These are phyloP conservation scores for Dolomedes plantarius DNA, from an alignment of 2,888 invertebrate genomes.

Conservation along the genomic window DNA sequence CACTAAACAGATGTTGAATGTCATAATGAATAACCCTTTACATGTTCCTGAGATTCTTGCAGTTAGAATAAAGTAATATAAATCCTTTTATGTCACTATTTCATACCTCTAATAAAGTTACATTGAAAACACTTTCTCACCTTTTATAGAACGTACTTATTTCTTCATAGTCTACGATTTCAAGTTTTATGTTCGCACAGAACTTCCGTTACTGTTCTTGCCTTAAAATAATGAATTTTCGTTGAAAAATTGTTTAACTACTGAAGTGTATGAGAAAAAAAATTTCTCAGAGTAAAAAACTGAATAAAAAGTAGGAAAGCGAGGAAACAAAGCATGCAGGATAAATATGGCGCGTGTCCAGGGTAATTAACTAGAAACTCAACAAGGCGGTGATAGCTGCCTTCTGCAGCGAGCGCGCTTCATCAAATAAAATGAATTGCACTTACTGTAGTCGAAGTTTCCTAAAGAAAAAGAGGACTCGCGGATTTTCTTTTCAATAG, in stretches of 20 bases:
- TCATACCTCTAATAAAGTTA: no score
- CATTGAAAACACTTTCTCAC: no score
- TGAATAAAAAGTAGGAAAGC: slow-evolving; percentile 22
- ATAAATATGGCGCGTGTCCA: slow-evolving; percentile 45
- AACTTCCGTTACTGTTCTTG: background rate
- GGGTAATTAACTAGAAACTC: slow-evolving; percentile 55
- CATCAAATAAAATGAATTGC: slow-evolving; percentile 62
- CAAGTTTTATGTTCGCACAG: background rate
- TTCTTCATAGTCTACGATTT: background rate
- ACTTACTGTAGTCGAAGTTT: slow-evolving; percentile 40
- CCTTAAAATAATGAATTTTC: slow-evolving; percentile 27
- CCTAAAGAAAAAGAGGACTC: slow-evolving; percentile 1
- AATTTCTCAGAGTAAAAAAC: slow-evolving; percentile 14
- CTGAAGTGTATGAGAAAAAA: slow-evolving; percentile 17
- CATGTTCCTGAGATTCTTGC: no score
- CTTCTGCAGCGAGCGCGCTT: slow-evolving; percentile 44
- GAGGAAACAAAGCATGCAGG: slow-evolving; percentile 41
- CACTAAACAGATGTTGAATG: no score
- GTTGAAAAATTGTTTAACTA: slow-evolving; percentile 11
- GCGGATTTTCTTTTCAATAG: slow-evolving; percentile 12
- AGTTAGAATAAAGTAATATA: no score
- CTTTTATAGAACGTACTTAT: no score
- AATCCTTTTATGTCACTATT: no score
- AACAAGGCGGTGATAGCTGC: slow-evolving; percentile 54
- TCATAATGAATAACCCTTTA: no score